A percentile compares a stretch with the other conserved stretches of the same genome.
Conservation (phyloP, 1,140 invertebrate genomes). For the Euura saliciscinereae region DNA sequence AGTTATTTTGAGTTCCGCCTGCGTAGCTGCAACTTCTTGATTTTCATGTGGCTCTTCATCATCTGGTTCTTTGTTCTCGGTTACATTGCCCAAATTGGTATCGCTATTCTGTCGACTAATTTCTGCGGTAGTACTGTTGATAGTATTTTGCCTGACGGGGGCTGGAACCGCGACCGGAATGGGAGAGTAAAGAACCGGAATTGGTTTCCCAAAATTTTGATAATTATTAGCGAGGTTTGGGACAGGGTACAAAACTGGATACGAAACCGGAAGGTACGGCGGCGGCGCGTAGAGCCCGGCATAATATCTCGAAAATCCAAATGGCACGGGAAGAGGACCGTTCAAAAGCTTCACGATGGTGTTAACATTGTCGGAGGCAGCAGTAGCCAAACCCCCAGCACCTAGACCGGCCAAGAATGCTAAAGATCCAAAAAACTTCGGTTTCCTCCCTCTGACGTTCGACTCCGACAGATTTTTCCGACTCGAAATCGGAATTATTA, state of each 20-base stretch:
- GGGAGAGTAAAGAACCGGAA: not conserved
- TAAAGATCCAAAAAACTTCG: conserved; percentile 41
- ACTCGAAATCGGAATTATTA: not conserved
- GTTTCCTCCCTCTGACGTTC: not conserved
- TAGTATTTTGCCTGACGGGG: not conserved
- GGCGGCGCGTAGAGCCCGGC: not conserved
- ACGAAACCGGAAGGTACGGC: not conserved
- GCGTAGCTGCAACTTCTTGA: not conserved
- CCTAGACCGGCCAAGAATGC: conserved; percentile 46
- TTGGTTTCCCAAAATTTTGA: not conserved
- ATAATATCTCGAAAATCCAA: not conserved
- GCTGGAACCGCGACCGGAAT: not conserved
- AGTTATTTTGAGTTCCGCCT: not conserved
- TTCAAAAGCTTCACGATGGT: conserved; percentile 1
- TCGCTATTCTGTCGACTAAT: not conserved
- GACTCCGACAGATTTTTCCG: not conserved
- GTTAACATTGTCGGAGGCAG: conserved; percentile 25
- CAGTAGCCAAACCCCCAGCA: conserved; percentile 30
- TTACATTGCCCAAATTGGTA: not conserved
- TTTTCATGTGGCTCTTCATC: not conserved
- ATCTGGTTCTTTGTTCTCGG: not conserved
- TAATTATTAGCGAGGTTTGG: not conserved
- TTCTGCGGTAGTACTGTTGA: not conserved
- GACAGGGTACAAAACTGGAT: not conserved
- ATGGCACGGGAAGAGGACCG: not conserved